Conservation (phyloP, 1,140 invertebrate species). For the Sipha flava region DNA sequence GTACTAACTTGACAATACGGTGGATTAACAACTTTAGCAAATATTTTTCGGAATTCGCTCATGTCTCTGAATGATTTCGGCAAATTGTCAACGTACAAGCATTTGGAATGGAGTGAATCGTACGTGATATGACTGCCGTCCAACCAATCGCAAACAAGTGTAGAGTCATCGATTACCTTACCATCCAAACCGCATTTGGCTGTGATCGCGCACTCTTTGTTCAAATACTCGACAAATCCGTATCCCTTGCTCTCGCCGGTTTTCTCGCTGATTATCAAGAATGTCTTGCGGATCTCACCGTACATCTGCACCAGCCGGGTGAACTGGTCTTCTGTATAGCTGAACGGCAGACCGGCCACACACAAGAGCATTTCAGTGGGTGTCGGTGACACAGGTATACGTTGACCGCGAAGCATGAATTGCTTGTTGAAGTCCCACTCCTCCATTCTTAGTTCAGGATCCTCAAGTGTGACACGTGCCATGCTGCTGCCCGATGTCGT, state of each 20-base stretch:
- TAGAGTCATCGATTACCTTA: constrained; percentile 43
- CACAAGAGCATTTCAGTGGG: constrained; percentile 50
- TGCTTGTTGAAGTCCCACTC: constrained; percentile 43
- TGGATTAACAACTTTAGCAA: constrained; percentile 48
- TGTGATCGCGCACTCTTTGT: constrained; percentile 47
- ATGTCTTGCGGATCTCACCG: constrained; percentile 48
- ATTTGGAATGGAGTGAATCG: constrained; percentile 49
- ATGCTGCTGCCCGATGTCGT: constrained; percentile 40
- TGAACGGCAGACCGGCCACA: constrained; percentile 48
- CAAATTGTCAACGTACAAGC: constrained; percentile 49
- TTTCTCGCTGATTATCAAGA: constrained; percentile 50
- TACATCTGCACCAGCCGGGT: constrained; percentile 45
- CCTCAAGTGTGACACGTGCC: constrained; percentile 42
- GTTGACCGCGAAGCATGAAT: constrained; percentile 45
- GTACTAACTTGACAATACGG: constrained; percentile 52
- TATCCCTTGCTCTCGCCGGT: constrained; percentile 53
- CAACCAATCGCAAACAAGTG: constrained; percentile 51
- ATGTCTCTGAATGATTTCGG: constrained; percentile 51
- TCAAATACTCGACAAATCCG: constrained; percentile 53
- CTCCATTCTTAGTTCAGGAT: constrained; percentile 43
- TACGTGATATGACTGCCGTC: constrained; percentile 48
- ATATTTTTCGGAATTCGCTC: constrained; percentile 50
- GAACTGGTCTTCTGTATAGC: constrained; percentile 48
- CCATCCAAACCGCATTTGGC: constrained; percentile 49
- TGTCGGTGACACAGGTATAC: constrained; percentile 45